These are phyloP conservation scores for Setipinna tenuifilis DNA, from an alignment of 2,797 vertebrate genomes.

Conservation along the genomic window DNA sequence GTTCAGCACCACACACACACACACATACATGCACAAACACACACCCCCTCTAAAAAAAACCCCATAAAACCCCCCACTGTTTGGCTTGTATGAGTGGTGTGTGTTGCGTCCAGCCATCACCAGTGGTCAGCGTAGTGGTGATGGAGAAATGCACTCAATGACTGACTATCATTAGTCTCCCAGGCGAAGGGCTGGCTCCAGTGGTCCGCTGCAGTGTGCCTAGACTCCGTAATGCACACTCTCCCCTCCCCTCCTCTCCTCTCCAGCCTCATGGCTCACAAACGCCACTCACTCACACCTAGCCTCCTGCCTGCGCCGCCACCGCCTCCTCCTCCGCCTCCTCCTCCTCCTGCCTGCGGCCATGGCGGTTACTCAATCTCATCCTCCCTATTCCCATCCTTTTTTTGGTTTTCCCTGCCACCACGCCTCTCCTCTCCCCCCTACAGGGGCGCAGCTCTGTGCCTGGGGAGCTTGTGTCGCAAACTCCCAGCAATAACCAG, in stretches of 20 bases:
- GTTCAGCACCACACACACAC: background rate
- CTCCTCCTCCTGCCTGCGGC: background rate
- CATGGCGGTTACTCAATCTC: constrained; percentile 2
- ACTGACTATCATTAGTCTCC: background rate
- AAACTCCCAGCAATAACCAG: background rate
- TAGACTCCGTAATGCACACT: background rate
- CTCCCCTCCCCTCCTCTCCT: no score
- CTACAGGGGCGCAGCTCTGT: background rate
- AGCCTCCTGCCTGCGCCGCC: background rate
- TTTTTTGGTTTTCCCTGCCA: no score
- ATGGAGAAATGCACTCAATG: background rate
- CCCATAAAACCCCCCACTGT: background rate
- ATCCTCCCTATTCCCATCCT: background rate
- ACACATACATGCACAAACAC: no score
- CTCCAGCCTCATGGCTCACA: background rate
- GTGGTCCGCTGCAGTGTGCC: background rate
- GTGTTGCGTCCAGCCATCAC: background rate
- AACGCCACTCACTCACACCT: background rate
- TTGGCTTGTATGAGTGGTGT: background rate
- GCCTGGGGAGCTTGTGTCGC: background rate
- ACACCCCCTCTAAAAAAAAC: background rate
- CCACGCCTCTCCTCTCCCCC: no score
- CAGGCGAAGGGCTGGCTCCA: background rate
- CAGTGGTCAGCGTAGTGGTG: background rate
- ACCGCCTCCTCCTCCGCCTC: background rate